These are phyloP conservation scores for Epizoanthus stellaris DNA, from an alignment of 92 coral and sea anemone genomes.

Conservation along the genomic window DNA sequence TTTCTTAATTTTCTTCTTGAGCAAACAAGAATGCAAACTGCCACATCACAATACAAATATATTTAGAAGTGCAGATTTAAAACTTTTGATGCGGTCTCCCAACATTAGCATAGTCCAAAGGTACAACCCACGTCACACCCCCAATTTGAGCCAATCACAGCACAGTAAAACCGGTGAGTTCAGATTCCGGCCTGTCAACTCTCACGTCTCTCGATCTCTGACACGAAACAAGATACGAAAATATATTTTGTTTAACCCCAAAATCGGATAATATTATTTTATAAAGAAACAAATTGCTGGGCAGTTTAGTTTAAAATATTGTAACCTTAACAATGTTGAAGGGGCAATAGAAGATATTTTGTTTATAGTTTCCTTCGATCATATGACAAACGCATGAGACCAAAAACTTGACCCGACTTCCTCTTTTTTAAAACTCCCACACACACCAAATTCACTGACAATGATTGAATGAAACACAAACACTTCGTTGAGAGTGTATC, in stretches of 20 bases:
- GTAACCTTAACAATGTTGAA: too few relatives aligned
- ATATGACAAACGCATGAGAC: too few relatives aligned
- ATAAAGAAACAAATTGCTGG: too few relatives aligned
- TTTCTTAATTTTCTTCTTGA: conserved; percentile 3
- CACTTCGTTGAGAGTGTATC: too few relatives aligned
- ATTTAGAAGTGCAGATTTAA: conserved; percentile 1
- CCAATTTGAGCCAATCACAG: conserved; percentile 58
- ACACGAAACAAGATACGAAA: neutral
- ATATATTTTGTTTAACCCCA: neutral
- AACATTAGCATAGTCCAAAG: conserved; percentile 44
- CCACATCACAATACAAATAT: conserved; percentile 23
- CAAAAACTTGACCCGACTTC: too few relatives aligned
- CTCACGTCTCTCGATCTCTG: conserved; percentile 4
- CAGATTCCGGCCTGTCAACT: conserved; percentile 22
- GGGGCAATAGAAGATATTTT: too few relatives aligned
- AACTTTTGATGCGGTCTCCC: neutral
- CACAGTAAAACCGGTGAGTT: neutral
- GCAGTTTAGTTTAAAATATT: too few relatives aligned
- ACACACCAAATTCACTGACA: too few relatives aligned
- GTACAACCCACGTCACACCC: conserved; percentile 66
- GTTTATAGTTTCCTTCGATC: too few relatives aligned
- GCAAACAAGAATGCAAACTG: conserved; percentile 4
- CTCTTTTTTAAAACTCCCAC: too few relatives aligned
- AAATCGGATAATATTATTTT: too few relatives aligned
- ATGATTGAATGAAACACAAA: too few relatives aligned